Evolutionary conservation across 2,113 vertebrate species (phyloP).

Genomic region (Macquaria ambigua): DNA sequence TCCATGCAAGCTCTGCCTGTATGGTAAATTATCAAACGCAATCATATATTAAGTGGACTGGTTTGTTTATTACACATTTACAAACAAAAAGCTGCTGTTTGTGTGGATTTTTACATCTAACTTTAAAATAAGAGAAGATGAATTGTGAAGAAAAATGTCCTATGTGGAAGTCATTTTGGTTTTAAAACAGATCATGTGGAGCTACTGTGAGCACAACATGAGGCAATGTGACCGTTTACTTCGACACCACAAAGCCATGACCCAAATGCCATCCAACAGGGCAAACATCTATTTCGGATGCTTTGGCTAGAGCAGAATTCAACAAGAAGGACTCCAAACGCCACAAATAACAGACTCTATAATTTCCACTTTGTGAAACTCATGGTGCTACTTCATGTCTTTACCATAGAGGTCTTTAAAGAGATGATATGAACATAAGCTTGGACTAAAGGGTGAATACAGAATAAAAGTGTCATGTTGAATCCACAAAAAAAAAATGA

Average conservation of each 20-base stretch:
- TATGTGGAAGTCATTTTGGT: background rate
- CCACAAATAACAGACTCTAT: constrained; percentile 47
- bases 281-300: constrained; percentile 24
- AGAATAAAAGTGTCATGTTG: background rate
- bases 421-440: background rate
- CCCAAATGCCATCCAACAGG: constrained; percentile 25
- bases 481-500: background rate
- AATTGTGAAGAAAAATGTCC: background rate
- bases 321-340: constrained; percentile 13
- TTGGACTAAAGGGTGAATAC: background rate
- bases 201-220: background rate
- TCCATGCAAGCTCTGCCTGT: background rate
- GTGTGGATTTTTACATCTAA: background rate
- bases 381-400: constrained; percentile 10
- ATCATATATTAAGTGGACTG: background rate
- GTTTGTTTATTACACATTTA: background rate
- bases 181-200: background rate
- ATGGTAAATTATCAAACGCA: background rate
- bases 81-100: background rate
- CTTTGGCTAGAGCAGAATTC: constrained; percentile 10
- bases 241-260: constrained; percentile 20
- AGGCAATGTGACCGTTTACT: constrained; percentile 18
- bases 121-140: background rate
- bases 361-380: constrained; percentile 32
- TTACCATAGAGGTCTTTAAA: constrained; percentile 14